These are phyloP conservation scores for Sinocyclocheilus maitianheensis DNA, from an alignment of 2,113 vertebrate genomes.

Conservation along the genomic window DNA sequence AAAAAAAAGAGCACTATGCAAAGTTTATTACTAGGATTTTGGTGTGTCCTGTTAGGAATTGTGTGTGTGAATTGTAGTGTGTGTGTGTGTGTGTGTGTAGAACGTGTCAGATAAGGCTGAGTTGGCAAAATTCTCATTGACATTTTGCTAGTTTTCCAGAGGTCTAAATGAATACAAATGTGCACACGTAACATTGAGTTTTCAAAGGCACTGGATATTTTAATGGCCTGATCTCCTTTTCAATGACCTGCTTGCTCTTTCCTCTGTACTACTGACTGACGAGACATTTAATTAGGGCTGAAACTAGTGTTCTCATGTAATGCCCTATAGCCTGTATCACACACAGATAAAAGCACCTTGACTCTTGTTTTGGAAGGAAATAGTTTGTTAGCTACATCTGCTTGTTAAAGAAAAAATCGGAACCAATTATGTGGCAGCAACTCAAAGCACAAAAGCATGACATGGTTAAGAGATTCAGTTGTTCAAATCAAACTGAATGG, in stretches of 20 bases:
- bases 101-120: background rate
- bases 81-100: background rate
- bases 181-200: slow-evolving; percentile 5
- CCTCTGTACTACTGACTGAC: slow-evolving; percentile 25
- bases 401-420: background rate
- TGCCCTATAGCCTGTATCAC: background rate
- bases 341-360: background rate
- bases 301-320: background rate
- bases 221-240: background rate
- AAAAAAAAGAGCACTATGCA: too few species aligned
- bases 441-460: background rate
- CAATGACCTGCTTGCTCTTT: slow-evolving; percentile 13
- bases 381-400: background rate
- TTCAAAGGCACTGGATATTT: background rate
- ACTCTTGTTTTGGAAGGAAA: background rate
- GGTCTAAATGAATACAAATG: slow-evolving; percentile 58
- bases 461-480: background rate
- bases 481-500: background rate
- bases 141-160: slow-evolving; percentile 56
- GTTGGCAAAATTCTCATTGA: slow-evolving; percentile 55
- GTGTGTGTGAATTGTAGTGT: too few species aligned
- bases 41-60: too few species aligned
- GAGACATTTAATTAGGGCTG: slow-evolving; percentile 31
- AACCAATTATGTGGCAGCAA: background rate
- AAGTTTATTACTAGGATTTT: too few species aligned